Evolutionary conservation across 2,113 vertebrate genomes (phyloP).

Genomic region (Edolisoma coerulescens): DNA sequence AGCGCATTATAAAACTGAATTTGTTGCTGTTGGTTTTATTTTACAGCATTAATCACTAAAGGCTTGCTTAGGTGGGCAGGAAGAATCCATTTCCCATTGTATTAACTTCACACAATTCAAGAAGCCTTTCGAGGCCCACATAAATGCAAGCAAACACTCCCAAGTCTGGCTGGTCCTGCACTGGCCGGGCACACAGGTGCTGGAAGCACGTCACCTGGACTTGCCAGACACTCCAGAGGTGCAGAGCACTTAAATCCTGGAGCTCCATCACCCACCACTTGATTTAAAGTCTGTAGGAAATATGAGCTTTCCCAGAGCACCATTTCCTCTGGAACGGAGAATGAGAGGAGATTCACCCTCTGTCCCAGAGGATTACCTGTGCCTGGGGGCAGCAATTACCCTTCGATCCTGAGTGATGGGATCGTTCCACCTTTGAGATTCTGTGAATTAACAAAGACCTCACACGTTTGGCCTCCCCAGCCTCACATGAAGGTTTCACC

Average conservation of each 20-base stretch:
- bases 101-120: not conserved
- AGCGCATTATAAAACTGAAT: not conserved
- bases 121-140: not conserved
- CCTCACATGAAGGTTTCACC: not conserved
- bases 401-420: not conserved
- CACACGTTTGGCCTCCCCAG: not conserved
- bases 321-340: not conserved
- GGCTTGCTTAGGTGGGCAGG: not conserved
- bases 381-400: not conserved
- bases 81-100: not conserved
- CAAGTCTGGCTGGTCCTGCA: not conserved
- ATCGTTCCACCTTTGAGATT: not conserved
- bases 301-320: not conserved
- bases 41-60: slow-evolving; percentile 6
- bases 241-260: not conserved
- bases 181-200: not conserved
- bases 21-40: not conserved
- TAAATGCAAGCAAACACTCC: not conserved
- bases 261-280: fast-evolving
- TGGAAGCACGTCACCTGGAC: not conserved
- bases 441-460: not conserved
- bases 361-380: not conserved
- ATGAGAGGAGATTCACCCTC: not conserved
- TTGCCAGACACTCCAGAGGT: not conserved
- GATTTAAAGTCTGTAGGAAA: not conserved